phyloP scores from a whole-genome alignment of 2,113 vertebrate genomes.

The Trichomycterus rosablanca region DNA sequence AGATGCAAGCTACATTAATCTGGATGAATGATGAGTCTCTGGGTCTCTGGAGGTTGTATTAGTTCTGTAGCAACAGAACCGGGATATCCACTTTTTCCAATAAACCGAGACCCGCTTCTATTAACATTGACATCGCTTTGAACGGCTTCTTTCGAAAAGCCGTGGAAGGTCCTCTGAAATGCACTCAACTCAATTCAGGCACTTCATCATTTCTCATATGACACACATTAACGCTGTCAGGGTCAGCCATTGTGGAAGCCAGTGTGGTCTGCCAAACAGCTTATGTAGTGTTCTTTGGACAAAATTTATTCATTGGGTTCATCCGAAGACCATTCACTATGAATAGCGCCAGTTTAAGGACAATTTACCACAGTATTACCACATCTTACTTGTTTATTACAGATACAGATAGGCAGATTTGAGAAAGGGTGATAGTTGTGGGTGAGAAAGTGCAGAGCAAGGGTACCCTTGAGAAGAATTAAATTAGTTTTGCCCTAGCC shows the following conservation, averaged over 20 bases:
- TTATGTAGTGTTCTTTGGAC: not conserved
- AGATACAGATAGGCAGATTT: too few relatives aligned
- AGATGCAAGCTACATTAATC: slow-evolving; percentile 22
- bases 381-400: not conserved
- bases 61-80: slow-evolving; percentile 15
- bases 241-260: slow-evolving; percentile 11
- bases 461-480: too few relatives aligned
- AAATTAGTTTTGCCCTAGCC: too few relatives aligned
- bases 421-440: too few relatives aligned
- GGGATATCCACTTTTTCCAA: slow-evolving; percentile 31
- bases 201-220: slow-evolving; percentile 27
- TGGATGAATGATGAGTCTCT: slow-evolving; percentile 13
- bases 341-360: too few relatives aligned
- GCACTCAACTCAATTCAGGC: slow-evolving; percentile 5
- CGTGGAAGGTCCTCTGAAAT: slow-evolving; percentile 16
- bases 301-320: not conserved
- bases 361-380: too few relatives aligned
- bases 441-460: too few relatives aligned
- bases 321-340: not conserved
- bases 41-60: slow-evolving; percentile 7
- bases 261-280: slow-evolving; percentile 17
- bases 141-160: slow-evolving; percentile 14
- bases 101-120: slow-evolving; percentile 13
- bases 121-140: slow-evolving; percentile 24
- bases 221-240: slow-evolving; percentile 1